Base-by-base conservation (phyloP, 2,888 invertebrate species). In the Hedychridium roseum region DNA sequence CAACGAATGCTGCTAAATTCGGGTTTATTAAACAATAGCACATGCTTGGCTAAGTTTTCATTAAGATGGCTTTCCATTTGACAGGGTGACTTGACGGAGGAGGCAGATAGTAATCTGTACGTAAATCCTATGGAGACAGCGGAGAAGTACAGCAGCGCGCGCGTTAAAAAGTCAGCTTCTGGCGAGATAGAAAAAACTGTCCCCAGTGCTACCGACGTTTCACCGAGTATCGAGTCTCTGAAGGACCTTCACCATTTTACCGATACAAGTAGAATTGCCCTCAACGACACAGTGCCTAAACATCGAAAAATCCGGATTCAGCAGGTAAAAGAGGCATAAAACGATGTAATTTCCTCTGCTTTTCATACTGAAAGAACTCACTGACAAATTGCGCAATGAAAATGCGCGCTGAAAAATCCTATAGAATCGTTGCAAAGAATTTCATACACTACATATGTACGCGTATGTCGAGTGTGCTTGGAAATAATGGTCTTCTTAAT, bases 291-390 rank as follows among this genome's bases (percentile, higher is more conserved):
- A 39, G 83, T 85, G 80, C 91, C 91, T 73, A 92, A 91, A 80
- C 91, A 91, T 80, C 86, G 92, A 72, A 91, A 91, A 82, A 91
- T 91, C 62, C 87, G 92, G 67, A 91, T 92, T 80, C 91, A 91
- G 80, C 91, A 92, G 85, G 89, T 88, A 78, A 57, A 43, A 35
- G 20, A 11, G 18, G 9, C 5, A n/a, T n/a, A n/a, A n/a, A n/a
- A n/a, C n/a, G n/a, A n/a, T n/a, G n/a, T n/a, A n/a, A n/a, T n/a
- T n/a, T n/a, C n/a, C n/a, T n/a, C n/a, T n/a, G n/a, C n/a, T n/a
- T n/a, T n/a, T n/a, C n/a, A n/a, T n/a, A n/a, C n/a, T n/a, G n/a
- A n/a, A n/a, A n/a, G n/a, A n/a, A n/a, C n/a, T n/a, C n/a, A n/a
- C n/a, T n/a, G n/a, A n/a, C n/a, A n/a, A n/a, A n/a, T n/a, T n/a